Percentiles rank a stretch among this genome's conserved stretches.
phyloP scores from a whole-genome alignment of 2,888 invertebrate species.

The Arctia plantaginis region DNA sequence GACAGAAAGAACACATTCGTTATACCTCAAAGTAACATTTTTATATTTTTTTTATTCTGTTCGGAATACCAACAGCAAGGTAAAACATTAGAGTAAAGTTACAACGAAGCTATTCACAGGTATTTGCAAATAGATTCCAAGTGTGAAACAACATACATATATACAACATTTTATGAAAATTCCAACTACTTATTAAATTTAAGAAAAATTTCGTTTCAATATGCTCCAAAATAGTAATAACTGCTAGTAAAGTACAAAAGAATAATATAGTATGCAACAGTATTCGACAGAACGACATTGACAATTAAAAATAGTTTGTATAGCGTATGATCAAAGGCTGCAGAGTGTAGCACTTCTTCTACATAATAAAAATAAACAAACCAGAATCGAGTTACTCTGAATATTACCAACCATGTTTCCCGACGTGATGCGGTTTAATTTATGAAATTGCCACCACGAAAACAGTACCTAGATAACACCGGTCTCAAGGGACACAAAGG shows the following conservation, averaged over 20 bases:
- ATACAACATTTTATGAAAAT: too few species aligned
- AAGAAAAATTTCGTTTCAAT: too few species aligned
- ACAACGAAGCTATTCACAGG: too few species aligned
- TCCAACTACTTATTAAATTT: too few species aligned
- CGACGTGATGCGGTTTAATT: conserved; percentile 65
- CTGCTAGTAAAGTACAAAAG: too few species aligned
- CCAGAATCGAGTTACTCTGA: conserved; percentile 50
- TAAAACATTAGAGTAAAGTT: too few species aligned
- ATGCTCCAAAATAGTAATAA: too few species aligned
- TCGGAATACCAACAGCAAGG: too few species aligned
- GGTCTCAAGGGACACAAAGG: conserved; percentile 57
- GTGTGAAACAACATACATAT: too few species aligned
- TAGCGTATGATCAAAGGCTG: background rate
- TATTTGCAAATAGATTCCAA: too few species aligned
- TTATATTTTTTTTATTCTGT: too few species aligned
- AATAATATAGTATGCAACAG: too few species aligned
- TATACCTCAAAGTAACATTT: background rate
- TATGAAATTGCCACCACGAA: conserved; percentile 69
- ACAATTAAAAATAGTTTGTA: background rate
- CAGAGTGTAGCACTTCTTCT: background rate
- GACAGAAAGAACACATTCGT: background rate
- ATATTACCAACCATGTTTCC: conserved; percentile 47
- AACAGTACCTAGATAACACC: conserved; percentile 58
- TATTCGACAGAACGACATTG: background rate
- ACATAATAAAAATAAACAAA: conserved; percentile 29